These are phyloP conservation scores for Formicarius rufipectus DNA, from an alignment of 2,113 vertebrate genomes.

Conservation along the genomic window DNA sequence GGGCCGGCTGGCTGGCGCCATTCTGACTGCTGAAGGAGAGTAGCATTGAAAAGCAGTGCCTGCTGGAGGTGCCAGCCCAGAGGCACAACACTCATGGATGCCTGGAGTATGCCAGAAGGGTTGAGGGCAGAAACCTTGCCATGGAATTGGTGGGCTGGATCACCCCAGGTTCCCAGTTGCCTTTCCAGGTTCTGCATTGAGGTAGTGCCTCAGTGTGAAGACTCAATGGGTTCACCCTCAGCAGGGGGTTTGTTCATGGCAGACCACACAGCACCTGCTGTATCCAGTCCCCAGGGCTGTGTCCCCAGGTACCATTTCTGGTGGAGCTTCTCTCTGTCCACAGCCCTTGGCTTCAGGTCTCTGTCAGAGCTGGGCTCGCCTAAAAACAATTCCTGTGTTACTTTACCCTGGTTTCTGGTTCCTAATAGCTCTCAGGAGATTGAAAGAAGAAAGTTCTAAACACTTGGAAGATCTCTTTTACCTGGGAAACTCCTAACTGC, in stretches of 20 bases:
- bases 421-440: neutral
- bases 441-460: neutral
- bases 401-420: neutral
- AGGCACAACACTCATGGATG: neutral
- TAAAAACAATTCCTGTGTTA: neutral
- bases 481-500: neutral
- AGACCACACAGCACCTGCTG: neutral
- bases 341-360: neutral
- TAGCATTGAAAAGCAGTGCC: accelerated
- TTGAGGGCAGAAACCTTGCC: neutral
- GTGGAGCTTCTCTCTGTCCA: neutral
- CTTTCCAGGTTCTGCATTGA: neutral
- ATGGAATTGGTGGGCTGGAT: neutral
- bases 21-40: neutral
- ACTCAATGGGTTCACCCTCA: neutral
- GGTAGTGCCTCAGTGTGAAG: neutral
- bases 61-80: neutral
- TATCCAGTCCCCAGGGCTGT: neutral
- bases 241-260: neutral
- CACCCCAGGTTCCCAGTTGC: neutral
- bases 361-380: neutral
- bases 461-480: neutral
- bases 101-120: neutral
- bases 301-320: neutral
- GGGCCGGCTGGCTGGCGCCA: neutral